These are phyloP conservation scores for Muscina levida DNA, from an alignment of 2,888 invertebrate species.

Conservation along the genomic window DNA sequence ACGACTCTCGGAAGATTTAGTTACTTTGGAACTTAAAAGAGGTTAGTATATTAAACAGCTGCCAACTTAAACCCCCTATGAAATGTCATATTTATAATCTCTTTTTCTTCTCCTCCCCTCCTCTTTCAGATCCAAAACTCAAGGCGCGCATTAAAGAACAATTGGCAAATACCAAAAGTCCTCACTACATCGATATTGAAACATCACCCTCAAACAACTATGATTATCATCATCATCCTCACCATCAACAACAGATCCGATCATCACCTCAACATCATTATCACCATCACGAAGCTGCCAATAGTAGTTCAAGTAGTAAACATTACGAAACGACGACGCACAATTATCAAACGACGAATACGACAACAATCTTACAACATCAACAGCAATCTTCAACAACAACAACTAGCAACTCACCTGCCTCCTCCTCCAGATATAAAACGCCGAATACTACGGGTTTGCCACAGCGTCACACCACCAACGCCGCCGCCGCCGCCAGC, in stretches of 20 bases:
- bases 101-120: not conserved
- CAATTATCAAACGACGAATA: slow-evolving; percentile 63
- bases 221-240: slow-evolving; percentile 74
- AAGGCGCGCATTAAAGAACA: slow-evolving; percentile 89
- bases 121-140: slow-evolving; percentile 88
- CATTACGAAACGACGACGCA: slow-evolving; percentile 54
- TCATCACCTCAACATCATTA: slow-evolving; percentile 63
- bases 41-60: no score
- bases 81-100: slow-evolving; percentile 4
- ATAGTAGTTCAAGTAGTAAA: slow-evolving; percentile 40
- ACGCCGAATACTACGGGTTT: slow-evolving; percentile 72
- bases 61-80: no score
- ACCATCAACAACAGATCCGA: slow-evolving; percentile 63
- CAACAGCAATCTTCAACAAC: slow-evolving; percentile 9
- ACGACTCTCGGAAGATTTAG: slow-evolving; percentile 93
- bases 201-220: slow-evolving; percentile 79
- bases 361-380: slow-evolving; percentile 64
- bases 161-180: slow-evolving; percentile 83
- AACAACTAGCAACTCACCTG: slow-evolving; percentile 68
- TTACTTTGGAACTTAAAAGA: slow-evolving; percentile 93
- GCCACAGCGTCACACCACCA: slow-evolving; percentile 70
- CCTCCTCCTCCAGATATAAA: slow-evolving; percentile 73
- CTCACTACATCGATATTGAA: slow-evolving; percentile 81
- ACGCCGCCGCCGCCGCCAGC: slow-evolving; percentile 67
- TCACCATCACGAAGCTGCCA: slow-evolving; percentile 62